Percentiles rank a stretch among this genome's conserved stretches.
Conservation (phyloP, 2,797 vertebrate genomes). For the Poecilia velifera region DNA sequence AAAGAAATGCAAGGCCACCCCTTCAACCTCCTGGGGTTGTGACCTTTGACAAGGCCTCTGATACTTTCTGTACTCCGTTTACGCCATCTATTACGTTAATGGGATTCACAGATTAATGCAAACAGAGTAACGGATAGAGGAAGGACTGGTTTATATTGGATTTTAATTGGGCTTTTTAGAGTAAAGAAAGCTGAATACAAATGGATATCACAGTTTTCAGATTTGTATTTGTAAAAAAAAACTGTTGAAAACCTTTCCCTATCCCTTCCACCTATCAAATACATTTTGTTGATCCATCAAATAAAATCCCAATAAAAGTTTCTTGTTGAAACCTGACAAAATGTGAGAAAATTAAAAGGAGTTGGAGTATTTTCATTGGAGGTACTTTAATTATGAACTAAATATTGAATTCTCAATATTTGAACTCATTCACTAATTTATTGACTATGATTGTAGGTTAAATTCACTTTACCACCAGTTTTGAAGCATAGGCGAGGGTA, state of each 20-base stretch:
- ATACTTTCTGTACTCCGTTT: slow-evolving; percentile 37
- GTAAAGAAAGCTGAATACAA: not conserved
- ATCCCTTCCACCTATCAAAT: not conserved
- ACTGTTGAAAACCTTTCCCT: not conserved
- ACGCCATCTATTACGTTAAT: slow-evolving; percentile 44
- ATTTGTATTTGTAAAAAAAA: not conserved
- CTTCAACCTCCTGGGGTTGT: slow-evolving; percentile 35
- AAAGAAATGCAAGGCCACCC: slow-evolving; percentile 39
- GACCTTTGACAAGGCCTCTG: slow-evolving; percentile 46
- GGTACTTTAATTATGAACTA: not conserved
- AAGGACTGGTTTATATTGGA: not conserved
- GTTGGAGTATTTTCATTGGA: not conserved
- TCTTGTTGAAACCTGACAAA: not conserved
- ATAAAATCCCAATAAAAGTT: not conserved
- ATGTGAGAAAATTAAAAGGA: not conserved
- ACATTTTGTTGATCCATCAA: not conserved
- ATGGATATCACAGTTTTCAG: not conserved
- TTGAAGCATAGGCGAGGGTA: not conserved
- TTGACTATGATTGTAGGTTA: not conserved
- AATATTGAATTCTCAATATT: not conserved
- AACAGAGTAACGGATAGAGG: slow-evolving; percentile 27
- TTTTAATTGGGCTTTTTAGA: not conserved
- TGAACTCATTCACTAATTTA: not conserved
- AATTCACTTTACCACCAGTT: not conserved
- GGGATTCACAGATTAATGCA: slow-evolving; percentile 46